phyloP scores from a whole-genome alignment of 1,140 invertebrate species.

The Pectinophora gossypiella region DNA sequence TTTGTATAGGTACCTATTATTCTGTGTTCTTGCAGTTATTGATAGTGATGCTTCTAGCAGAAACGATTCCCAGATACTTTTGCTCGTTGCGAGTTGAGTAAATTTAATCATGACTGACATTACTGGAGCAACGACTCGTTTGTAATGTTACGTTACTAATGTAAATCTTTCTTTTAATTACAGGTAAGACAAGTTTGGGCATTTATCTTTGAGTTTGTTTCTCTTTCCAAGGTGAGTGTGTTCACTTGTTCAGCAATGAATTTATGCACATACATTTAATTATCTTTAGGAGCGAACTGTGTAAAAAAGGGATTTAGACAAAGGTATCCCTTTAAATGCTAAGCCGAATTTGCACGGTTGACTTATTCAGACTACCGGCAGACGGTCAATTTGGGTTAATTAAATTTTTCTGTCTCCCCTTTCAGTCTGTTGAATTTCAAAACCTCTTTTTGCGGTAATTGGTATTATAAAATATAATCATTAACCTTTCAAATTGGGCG shows the following conservation, averaged over 20 bases:
- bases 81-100: too few relatives aligned
- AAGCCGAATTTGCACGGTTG: conserved; percentile 1
- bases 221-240: not conserved
- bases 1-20: too few relatives aligned
- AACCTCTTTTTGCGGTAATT: not conserved
- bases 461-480: not conserved
- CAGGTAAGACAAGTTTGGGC: not conserved
- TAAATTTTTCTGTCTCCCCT: conserved; percentile 2
- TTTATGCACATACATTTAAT: not conserved
- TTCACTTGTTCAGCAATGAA: too few relatives aligned
- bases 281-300: not conserved
- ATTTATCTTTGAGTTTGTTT: not conserved
- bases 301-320: not conserved
- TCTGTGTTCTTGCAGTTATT: too few relatives aligned
- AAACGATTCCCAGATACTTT: too few relatives aligned
- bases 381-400: conserved; percentile 3
- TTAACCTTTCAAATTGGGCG: too few relatives aligned
- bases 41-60: too few relatives aligned
- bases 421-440: conserved; percentile 5
- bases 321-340: not conserved
- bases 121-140: not conserved
- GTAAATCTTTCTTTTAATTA: not conserved
- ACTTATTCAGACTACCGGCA: not conserved
- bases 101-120: not conserved
- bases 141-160: not conserved